A percentile compares a stretch with the other conserved stretches of the same genome.
Conservation (phyloP, 92 coral and sea anemone genomes). For the Paragorgia papillata region DNA sequence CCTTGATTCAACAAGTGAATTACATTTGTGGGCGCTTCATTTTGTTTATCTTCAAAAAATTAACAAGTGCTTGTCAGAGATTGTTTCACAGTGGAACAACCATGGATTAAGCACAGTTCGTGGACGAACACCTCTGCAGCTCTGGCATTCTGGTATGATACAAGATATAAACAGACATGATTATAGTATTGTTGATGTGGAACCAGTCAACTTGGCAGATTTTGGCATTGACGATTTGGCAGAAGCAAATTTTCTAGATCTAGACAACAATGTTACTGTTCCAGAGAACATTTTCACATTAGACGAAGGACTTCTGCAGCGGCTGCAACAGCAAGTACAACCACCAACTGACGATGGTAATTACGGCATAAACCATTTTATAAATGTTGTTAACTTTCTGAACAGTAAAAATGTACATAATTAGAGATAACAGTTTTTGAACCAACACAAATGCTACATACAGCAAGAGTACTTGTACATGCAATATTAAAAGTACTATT, state of each 20-base stretch:
- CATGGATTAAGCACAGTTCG: conserved; percentile 26
- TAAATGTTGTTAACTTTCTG: not conserved
- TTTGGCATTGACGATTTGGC: conserved; percentile 26
- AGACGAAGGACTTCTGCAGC: not conserved
- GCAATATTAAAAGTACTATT: too few relatives aligned
- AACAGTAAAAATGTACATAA: too few relatives aligned
- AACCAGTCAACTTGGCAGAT: conserved; percentile 5
- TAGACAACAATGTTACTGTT: conserved; percentile 19
- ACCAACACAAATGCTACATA: too few relatives aligned
- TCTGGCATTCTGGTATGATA: conserved; percentile 39
- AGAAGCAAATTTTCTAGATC: conserved; percentile 15
- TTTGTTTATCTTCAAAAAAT: conserved; percentile 8
- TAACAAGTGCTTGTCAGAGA: conserved; percentile 7
- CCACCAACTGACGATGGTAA: too few relatives aligned
- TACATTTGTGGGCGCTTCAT: conserved; percentile 31
- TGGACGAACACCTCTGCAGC: conserved; percentile 24
- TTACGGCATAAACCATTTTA: conserved; percentile 28
- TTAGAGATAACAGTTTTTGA: too few relatives aligned
- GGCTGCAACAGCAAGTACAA: conserved; percentile 15
- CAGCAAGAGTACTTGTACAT: too few relatives aligned
- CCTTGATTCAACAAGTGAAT: conserved; percentile 17
- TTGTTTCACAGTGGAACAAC: conserved; percentile 42
- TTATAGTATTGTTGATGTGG: not conserved
- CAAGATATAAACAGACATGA: not conserved
- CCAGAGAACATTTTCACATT: conserved; percentile 2